Evolutionary conservation across 2,888 invertebrate genomes (phyloP).

Genomic region (Pardosa pseudoannulata): DNA sequence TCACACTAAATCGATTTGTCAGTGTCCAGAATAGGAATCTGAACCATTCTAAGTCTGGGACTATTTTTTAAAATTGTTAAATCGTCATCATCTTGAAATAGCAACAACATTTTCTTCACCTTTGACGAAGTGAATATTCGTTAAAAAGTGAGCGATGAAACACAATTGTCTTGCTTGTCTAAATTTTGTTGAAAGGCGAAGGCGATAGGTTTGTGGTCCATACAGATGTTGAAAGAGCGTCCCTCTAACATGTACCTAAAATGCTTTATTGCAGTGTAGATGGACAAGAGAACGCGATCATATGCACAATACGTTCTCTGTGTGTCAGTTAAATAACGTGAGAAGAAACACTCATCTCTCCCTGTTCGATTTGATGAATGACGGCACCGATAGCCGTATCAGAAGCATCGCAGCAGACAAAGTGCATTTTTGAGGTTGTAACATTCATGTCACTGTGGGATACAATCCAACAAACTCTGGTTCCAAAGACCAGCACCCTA

Average conservation of each 20-base stretch:
- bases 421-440: too few species aligned
- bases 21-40: not conserved
- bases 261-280: not conserved
- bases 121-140: not conserved
- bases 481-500: too few species aligned
- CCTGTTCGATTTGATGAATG: too few species aligned
- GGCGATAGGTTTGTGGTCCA: not conserved
- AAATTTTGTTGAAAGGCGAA: not conserved
- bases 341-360: not conserved
- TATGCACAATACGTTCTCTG: not conserved
- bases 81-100: not conserved
- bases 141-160: not conserved
- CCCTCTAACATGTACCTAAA: not conserved
- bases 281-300: not conserved
- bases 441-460: too few species aligned
- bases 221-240: not conserved
- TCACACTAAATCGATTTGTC: constrained; percentile 1
- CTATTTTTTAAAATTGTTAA: not conserved
- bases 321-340: not conserved
- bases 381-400: too few species aligned
- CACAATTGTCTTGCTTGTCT: not conserved
- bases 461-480: too few species aligned
- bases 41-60: not conserved
- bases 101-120: not conserved
- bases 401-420: too few species aligned